These are phyloP conservation scores for Samia ricini DNA, from an alignment of 1,140 invertebrate genomes.

Conservation along the genomic window DNA sequence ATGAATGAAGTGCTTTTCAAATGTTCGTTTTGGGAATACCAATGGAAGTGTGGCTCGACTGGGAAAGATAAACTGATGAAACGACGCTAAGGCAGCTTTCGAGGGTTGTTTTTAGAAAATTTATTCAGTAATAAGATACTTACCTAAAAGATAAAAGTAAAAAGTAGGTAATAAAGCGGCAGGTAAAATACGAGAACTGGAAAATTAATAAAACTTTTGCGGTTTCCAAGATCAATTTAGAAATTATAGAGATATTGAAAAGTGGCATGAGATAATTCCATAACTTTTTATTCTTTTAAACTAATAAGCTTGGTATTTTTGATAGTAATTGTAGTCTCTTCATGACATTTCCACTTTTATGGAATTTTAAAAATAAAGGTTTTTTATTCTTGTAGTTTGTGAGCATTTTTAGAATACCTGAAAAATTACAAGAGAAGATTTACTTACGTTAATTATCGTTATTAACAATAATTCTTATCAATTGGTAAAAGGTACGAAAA, in stretches of 20 bases:
- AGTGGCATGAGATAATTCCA: not conserved
- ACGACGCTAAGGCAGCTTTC: slow-evolving; percentile 22
- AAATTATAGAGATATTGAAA: not conserved
- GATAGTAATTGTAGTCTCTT: too few relatives aligned
- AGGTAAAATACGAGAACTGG: not conserved
- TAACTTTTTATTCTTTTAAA: too few relatives aligned
- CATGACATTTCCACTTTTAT: too few relatives aligned
- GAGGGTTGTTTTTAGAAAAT: slow-evolving; percentile 18
- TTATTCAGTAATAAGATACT: slow-evolving; percentile 14
- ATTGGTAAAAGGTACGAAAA: too few relatives aligned
- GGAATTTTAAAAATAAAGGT: too few relatives aligned
- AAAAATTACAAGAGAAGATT: too few relatives aligned
- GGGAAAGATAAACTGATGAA: slow-evolving; percentile 34
- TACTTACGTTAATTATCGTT: too few relatives aligned
- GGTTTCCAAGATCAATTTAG: not conserved
- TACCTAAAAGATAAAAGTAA: not conserved
- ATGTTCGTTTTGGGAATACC: slow-evolving; percentile 25
- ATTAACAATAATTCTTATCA: too few relatives aligned
- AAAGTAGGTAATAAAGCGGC: not conserved
- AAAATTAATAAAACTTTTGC: slow-evolving; percentile 2
- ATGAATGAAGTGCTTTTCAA: slow-evolving; percentile 33
- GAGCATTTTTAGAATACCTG: too few relatives aligned
- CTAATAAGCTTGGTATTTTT: not conserved
- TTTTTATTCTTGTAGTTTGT: too few relatives aligned
- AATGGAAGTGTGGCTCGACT: slow-evolving; percentile 27